A percentile compares a stretch with the other conserved stretches of the same genome.
These are phyloP conservation scores for Acheta domesticus DNA, from an alignment of 2,888 invertebrate genomes.

Conservation along the genomic window DNA sequence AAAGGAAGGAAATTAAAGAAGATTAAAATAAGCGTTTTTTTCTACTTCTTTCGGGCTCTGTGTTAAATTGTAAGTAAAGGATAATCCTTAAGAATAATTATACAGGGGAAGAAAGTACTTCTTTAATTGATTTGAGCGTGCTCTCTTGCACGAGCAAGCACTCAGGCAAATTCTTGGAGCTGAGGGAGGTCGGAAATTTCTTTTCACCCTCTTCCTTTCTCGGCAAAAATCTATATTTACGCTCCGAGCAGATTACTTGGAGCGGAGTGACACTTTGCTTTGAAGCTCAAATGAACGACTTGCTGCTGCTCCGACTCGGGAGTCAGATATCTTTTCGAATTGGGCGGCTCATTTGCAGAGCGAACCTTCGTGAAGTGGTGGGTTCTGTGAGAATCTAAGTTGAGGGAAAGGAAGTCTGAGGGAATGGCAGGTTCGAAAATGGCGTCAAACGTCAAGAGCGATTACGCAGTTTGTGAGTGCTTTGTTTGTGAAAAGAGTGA, in stretches of 20 bases:
- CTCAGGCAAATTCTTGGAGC: neutral
- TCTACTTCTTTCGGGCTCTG: neutral
- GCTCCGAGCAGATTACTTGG: neutral
- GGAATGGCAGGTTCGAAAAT: too few relatives aligned
- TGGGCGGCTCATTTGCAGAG: too few relatives aligned
- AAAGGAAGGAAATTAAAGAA: slow-evolving; percentile 27
- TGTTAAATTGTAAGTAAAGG: slow-evolving; percentile 18
- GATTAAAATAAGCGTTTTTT: slow-evolving; percentile 27
- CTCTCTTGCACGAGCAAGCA: neutral
- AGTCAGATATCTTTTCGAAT: too few relatives aligned
- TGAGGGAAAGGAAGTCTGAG: too few relatives aligned
- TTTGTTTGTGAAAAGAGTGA: too few relatives aligned
- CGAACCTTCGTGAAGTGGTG: too few relatives aligned
- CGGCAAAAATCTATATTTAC: neutral
- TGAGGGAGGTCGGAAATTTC: neutral
- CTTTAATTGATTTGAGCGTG: slow-evolving; percentile 9
- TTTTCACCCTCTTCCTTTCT: neutral
- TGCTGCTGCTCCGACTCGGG: too few relatives aligned
- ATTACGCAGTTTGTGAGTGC: too few relatives aligned
- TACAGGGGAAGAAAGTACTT: slow-evolving; percentile 18
- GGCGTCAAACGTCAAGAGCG: too few relatives aligned
- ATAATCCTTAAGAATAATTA: slow-evolving; percentile 18
- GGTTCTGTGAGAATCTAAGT: too few relatives aligned
- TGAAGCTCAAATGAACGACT: neutral
- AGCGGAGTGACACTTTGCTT: neutral